Base-by-base conservation (phyloP, 1,140 invertebrate genomes). In the Paracyclopina nana region DNA sequence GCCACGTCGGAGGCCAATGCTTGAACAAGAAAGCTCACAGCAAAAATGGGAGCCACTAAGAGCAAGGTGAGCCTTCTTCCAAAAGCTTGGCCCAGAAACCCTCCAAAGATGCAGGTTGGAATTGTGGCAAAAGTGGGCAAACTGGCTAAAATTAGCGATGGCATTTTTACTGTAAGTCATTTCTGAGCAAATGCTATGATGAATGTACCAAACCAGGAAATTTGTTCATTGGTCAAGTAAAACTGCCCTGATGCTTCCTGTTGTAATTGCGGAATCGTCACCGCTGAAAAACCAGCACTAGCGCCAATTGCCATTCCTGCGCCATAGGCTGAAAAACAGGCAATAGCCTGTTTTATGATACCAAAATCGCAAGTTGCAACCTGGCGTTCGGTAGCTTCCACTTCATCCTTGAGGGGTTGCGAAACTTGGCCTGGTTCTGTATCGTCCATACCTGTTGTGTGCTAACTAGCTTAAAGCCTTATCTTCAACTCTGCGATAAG, bases 51-150 rank as follows among this genome's bases (percentile, higher is more conserved):
- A 9, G 45, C 18, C 2, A 48, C 28, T 4, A 29, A n/a, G 16
- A 48, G 45, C 14, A 27, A 22, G 8, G 20, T 29, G 5, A 28
- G 20, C 14, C 28, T 22, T 48, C 45, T 11, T 12, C 45, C 45
- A 14, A 40, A 48, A 16, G 14, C 14, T 6, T 48, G 45, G 3
- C 45, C 45, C 45, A 48, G 11, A 2, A 48, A n/a, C 4, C 45
- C 45, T 12, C 45, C 45, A 9, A 48, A 22, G 22, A 48, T 28
- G n/a, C 45, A 48, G 9, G 45, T 48, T 24, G 45, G 25, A 25
- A 48, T 48, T 28, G 30, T 48, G 20, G 20, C 45, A 26, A 48
- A 25, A n/a, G 20, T 22, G n/a, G 45, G 30, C 4, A 48, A 16
- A 30, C 45, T 48, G 27, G 29, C 45, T 48, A 38, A 20, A 38